Evolutionary conservation across 1,140 invertebrate species (phyloP).

Genomic region (Drosophila takahashii): DNA sequence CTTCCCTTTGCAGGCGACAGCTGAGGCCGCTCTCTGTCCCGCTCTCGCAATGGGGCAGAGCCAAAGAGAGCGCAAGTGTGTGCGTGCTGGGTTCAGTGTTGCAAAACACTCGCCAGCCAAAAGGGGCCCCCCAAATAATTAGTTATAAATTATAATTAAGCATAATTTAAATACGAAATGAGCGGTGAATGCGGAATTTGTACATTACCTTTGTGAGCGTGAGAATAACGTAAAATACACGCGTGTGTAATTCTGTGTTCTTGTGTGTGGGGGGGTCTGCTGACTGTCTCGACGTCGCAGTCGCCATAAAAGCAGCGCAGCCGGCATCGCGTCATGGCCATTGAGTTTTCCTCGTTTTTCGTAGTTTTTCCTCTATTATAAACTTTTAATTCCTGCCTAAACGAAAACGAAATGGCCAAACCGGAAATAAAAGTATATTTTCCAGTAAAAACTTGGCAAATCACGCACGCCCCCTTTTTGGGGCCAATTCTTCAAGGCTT

Average conservation of each 20-base stretch:
- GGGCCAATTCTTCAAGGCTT: slow-evolving; percentile 38
- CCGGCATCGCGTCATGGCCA: slow-evolving; percentile 85
- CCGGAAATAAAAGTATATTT: slow-evolving; percentile 43
- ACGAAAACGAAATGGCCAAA: slow-evolving; percentile 63
- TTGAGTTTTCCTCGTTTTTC: slow-evolving; percentile 71
- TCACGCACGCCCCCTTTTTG: slow-evolving; percentile 27
- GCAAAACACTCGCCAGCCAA: slow-evolving; percentile 47
- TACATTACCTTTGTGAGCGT: slow-evolving; percentile 38
- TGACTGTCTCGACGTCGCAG: slow-evolving; percentile 56
- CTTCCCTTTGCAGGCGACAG: slow-evolving; percentile 57
- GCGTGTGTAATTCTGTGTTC: slow-evolving; percentile 25
- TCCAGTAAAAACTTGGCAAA: not conserved
- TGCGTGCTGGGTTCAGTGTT: slow-evolving; percentile 59
- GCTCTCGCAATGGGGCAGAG: slow-evolving; percentile 73
- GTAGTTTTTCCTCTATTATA: slow-evolving; percentile 48
- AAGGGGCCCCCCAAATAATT: slow-evolving; percentile 61
- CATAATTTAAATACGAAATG: slow-evolving; percentile 68
- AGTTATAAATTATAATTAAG: slow-evolving; percentile 73
- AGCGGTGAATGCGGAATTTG: slow-evolving; percentile 45
- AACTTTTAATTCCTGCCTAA: slow-evolving; percentile 47
- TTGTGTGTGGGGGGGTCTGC: slow-evolving; percentile 44
- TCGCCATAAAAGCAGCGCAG: slow-evolving; percentile 54
- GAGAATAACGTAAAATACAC: slow-evolving; percentile 8
- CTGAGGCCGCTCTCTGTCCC: slow-evolving; percentile 65
- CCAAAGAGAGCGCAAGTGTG: slow-evolving; percentile 63